These are phyloP conservation scores for Neoarius graeffei DNA, from an alignment of 2,113 vertebrate genomes.

Conservation along the genomic window DNA sequence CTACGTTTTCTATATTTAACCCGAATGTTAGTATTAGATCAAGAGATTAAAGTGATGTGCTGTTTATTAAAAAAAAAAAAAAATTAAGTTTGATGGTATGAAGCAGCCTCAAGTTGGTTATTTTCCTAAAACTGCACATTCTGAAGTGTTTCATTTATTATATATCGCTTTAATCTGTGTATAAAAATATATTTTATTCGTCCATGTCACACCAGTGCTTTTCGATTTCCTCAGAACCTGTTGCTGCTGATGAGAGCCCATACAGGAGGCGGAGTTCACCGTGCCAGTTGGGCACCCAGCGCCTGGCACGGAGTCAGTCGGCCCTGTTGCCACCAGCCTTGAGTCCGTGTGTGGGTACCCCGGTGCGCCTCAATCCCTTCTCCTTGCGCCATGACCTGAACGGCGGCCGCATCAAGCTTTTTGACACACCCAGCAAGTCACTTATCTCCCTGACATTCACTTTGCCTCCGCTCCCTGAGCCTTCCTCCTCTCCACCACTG, in stretches of 20 bases:
- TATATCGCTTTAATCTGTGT: background rate
- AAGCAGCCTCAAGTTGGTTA: background rate
- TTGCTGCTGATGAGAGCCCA: conserved; percentile 57
- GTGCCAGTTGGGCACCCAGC: conserved; percentile 69
- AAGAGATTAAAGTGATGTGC: background rate
- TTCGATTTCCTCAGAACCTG: conserved; percentile 54
- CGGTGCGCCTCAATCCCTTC: conserved; percentile 86
- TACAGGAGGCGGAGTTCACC: conserved; percentile 66
- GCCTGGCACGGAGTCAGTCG: conserved; percentile 83
- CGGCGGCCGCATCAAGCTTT: conserved; percentile 89
- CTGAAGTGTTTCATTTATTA: background rate
- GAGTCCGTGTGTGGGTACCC: conserved; percentile 70
- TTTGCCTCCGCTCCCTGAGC: conserved; percentile 71
- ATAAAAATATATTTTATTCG: background rate
- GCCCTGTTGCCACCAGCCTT: conserved; percentile 75
- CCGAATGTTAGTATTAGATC: too few relatives aligned
- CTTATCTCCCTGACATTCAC: conserved; percentile 83
- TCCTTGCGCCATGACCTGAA: conserved; percentile 88
- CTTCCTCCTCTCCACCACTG: conserved; percentile 64
- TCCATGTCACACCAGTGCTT: background rate
- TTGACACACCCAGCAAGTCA: conserved; percentile 88
- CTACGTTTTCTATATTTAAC: too few relatives aligned
- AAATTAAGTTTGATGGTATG: background rate
- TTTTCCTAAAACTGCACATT: background rate
- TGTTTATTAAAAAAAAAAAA: background rate